phyloP scores from a whole-genome alignment of 2,888 invertebrate species.

The Hesperia comma region DNA sequence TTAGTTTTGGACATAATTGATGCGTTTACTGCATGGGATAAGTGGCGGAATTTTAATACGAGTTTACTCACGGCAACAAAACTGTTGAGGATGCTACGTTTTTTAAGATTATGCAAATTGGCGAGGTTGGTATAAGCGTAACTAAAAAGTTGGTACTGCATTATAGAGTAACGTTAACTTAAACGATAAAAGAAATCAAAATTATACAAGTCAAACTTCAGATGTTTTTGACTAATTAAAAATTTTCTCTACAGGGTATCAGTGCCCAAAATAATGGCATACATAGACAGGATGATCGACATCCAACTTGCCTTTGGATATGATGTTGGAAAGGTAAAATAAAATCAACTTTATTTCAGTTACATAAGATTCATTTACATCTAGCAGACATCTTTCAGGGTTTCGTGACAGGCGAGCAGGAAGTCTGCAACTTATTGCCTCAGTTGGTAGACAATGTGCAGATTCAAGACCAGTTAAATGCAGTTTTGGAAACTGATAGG shows the following conservation, averaged over 20 bases:
- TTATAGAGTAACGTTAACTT: no score
- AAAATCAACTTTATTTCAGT: background rate
- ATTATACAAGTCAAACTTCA: no score
- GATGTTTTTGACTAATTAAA: no score
- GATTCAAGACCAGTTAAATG: constrained; percentile 67
- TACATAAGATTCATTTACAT: background rate
- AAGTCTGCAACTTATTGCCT: constrained; percentile 81
- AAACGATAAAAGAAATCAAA: no score
- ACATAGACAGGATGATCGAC: constrained; percentile 82
- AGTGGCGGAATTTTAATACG: constrained; percentile 70
- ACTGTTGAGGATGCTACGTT: constrained; percentile 70
- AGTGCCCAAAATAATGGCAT: constrained; percentile 75
- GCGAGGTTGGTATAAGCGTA: constrained; percentile 56
- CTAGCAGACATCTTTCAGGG: constrained; percentile 59
- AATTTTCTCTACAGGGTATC: constrained; percentile 41
- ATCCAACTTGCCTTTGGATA: constrained; percentile 84
- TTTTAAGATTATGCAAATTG: constrained; percentile 73
- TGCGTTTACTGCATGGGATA: constrained; percentile 66
- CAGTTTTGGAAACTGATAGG: constrained; percentile 70
- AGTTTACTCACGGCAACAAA: constrained; percentile 75
- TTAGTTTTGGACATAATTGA: constrained; percentile 72
- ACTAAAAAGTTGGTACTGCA: no score
- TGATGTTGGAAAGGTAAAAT: constrained; percentile 84
- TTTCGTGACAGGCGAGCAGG: constrained; percentile 85
- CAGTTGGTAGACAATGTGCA: constrained; percentile 73